Conservation (phyloP, 2,888 invertebrate genomes). For the Spodoptera exigua region DNA sequence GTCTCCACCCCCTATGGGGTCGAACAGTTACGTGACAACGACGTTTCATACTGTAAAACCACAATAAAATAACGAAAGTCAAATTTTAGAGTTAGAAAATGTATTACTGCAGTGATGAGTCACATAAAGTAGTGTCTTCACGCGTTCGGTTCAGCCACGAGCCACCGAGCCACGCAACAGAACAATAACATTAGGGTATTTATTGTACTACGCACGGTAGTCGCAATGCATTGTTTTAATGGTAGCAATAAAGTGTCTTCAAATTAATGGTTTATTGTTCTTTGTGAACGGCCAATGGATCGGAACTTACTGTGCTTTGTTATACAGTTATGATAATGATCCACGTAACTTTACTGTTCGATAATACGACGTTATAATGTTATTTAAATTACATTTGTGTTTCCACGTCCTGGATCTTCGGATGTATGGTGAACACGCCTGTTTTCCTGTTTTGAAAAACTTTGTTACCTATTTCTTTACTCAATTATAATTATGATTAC, state of each 20-base stretch:
- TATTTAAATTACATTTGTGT: conserved; percentile 33
- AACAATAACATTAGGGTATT: conserved; percentile 59
- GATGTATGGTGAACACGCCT: conserved; percentile 5
- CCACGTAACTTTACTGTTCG: conserved; percentile 56
- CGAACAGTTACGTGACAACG: no score
- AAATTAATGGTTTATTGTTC: conserved; percentile 81
- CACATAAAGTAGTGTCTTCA: conserved; percentile 25
- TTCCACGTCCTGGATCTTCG: conserved; percentile 11
- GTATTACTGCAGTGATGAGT: conserved; percentile 28
- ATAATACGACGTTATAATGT: conserved; percentile 44
- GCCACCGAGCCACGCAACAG: conserved; percentile 49
- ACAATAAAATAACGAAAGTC: no score
- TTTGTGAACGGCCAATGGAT: conserved; percentile 77
- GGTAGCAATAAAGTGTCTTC: conserved; percentile 75
- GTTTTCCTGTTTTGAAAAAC: not conserved
- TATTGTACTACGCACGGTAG: conserved; percentile 63
- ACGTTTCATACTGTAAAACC: no score
- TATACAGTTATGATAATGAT: conserved; percentile 67
- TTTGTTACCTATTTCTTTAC: not conserved
- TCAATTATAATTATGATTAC: no score
- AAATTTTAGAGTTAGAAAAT: not conserved
- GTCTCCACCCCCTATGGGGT: no score
- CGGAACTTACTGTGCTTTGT: conserved; percentile 74
- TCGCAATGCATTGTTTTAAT: conserved; percentile 72
- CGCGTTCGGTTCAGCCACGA: conserved; percentile 22